These are phyloP conservation scores for Aulostomus chinensis DNA, from an alignment of 2,797 vertebrate species.

Conservation along the genomic window DNA sequence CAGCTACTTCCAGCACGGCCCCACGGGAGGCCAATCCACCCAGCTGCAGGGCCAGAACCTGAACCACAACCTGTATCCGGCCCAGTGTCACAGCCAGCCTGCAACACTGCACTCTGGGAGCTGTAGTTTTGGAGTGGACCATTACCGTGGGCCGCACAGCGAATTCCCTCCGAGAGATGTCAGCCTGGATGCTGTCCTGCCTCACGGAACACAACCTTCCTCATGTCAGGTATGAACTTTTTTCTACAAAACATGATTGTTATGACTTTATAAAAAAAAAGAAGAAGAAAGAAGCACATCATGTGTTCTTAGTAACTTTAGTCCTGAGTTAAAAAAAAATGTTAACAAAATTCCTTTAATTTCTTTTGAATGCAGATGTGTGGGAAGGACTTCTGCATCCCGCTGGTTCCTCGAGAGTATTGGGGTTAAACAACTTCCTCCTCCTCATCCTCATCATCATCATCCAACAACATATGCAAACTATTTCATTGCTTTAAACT, in stretches of 20 bases:
- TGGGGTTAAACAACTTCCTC: slow-evolving; percentile 63
- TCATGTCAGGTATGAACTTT: slow-evolving; percentile 73
- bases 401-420: slow-evolving; percentile 70
- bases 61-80: slow-evolving; percentile 32
- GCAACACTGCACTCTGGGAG: slow-evolving; percentile 62
- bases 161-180: slow-evolving; percentile 50
- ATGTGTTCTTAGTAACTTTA: too few relatives aligned
- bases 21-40: slow-evolving; percentile 37
- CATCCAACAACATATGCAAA: slow-evolving; percentile 52
- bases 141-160: slow-evolving; percentile 32
- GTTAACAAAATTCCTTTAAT: too few relatives aligned
- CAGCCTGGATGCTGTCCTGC: slow-evolving; percentile 54
- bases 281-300: too few relatives aligned
- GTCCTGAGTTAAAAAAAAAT: too few relatives aligned
- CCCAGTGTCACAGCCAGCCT: slow-evolving; percentile 48
- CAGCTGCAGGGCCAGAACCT: slow-evolving; percentile 37
- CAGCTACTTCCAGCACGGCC: slow-evolving; percentile 69
- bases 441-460: background rate
- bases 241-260: background rate
- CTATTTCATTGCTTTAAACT: slow-evolving; percentile 52
- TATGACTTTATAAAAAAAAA: too few relatives aligned
- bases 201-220: slow-evolving; percentile 60
- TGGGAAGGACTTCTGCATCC: slow-evolving; percentile 69
- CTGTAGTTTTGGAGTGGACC: slow-evolving; percentile 59
- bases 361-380: slow-evolving; percentile 66